Evolutionary conservation across 2,797 vertebrate species (phyloP), one percentile per base, ranked within the genome.

Genomic region (Acestrorhynchus altus): DNA sequence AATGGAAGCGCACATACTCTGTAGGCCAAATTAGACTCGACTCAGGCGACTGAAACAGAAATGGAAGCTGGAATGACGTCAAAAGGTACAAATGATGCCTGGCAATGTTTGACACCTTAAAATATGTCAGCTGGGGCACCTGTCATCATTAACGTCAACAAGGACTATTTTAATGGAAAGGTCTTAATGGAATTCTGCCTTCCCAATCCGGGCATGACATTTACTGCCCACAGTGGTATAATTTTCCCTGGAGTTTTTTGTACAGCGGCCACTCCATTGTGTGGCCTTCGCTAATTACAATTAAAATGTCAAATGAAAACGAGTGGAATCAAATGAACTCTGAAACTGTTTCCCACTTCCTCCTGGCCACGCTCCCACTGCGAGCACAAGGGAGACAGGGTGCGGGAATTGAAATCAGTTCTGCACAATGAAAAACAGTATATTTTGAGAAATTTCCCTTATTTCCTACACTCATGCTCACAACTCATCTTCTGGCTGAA

Each of bases 241-340:
- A 52, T 74, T 82, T 80, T 78, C 72, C 72, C 69, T 42, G 20
- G 57, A 70, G 69, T 72, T 70, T 76, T n/a, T 61, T 56, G 59
- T 63, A 63, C 26, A 63, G 70, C 63, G 40, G 0, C 47, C 6
- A 35, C 20, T 67, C 49, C 68, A 40, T 70, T 77, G 74, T 74
- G 60, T 71, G 57, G 46, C 57, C 22, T 57, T 66, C 68, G 60
- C 68, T 76, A 79, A 78, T 78, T 82, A 60, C 63, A 60, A 75
- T 67, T 82, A 80, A 81, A 84, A 84, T 84, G 75, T 83, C 78
- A 81, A 78, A 77, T 78, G 28, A 70, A 83, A 81, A 81, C 81
- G 44, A 80, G 56, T 65, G 68, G 61, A 82, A 78, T 78, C 72
- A 59, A 68, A 77, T 31, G 28, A 63, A 26, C n/a, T 51, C 39